phyloP scores from a whole-genome alignment of 2,113 vertebrate species.

The Oophaga pumilio region DNA sequence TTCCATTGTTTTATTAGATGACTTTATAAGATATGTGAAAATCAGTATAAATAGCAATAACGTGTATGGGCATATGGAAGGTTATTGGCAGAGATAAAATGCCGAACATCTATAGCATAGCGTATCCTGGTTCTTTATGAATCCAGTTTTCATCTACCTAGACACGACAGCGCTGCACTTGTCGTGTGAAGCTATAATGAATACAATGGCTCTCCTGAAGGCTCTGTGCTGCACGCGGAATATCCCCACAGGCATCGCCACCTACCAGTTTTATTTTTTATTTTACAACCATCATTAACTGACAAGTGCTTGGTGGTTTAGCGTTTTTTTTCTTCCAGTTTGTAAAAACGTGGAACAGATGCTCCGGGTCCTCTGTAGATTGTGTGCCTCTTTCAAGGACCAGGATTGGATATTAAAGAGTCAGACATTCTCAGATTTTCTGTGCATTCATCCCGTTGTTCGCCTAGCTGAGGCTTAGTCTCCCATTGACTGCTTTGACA shows the following conservation, averaged over 20 bases:
- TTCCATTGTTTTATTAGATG: slow-evolving; percentile 18
- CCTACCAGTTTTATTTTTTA: slow-evolving; percentile 34
- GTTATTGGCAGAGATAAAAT: background rate
- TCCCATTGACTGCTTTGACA: slow-evolving; percentile 26
- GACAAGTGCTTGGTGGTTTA: slow-evolving; percentile 48
- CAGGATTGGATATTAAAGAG: background rate
- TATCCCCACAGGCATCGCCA: slow-evolving; percentile 29
- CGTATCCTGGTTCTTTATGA: background rate
- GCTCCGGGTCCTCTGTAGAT: slow-evolving; percentile 5
- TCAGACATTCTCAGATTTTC: background rate
- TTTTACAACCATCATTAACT: slow-evolving; percentile 45
- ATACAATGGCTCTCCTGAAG: background rate
- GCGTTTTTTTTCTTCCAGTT: background rate
- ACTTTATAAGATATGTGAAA: background rate
- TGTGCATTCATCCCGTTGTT: slow-evolving; percentile 9
- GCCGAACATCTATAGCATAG: background rate
- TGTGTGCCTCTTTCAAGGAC: slow-evolving; percentile 10
- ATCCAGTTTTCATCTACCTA: background rate
- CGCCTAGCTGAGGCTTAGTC: slow-evolving; percentile 14
- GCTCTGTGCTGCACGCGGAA: background rate
- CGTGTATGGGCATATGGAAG: slow-evolving; percentile 8
- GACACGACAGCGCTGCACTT: background rate
- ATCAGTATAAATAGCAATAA: background rate
- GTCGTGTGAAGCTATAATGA: background rate
- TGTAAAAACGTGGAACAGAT: slow-evolving; percentile 37